A percentile compares a stretch with the other conserved stretches of the same genome.
Conservation (phyloP, 2,797 vertebrate genomes). For the Pelobates cultripes region DNA sequence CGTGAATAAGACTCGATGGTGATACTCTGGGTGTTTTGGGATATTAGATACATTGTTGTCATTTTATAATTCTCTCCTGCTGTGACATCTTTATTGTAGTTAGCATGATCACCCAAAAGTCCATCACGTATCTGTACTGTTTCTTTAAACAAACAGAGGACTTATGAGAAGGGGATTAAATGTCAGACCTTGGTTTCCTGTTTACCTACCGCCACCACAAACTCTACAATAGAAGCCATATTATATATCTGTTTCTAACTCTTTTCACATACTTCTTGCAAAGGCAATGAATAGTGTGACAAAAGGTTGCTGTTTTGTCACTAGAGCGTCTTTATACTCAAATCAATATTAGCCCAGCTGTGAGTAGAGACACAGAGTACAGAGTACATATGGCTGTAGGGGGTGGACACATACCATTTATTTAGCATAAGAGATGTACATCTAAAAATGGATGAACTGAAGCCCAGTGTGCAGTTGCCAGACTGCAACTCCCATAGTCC, state of each 20-base stretch:
- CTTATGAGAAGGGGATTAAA: background rate
- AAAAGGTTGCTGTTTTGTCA: background rate
- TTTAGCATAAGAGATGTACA: too few species aligned
- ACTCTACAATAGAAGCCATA: background rate
- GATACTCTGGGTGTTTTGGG: background rate
- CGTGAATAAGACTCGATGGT: background rate
- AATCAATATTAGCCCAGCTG: conserved; percentile 9
- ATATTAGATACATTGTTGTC: background rate
- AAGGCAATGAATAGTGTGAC: background rate
- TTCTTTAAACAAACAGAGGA: background rate
- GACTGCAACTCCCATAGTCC: too few species aligned
- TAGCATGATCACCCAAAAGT: background rate
- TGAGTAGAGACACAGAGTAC: background rate
- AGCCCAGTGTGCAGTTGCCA: too few species aligned
- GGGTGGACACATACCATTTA: background rate
- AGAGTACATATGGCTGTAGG: background rate
- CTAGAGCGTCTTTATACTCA: background rate
- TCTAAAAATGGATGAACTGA: too few species aligned
- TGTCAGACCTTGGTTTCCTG: background rate
- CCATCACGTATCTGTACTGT: background rate
- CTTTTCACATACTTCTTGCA: background rate
- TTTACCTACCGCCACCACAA: background rate
- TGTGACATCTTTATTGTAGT: background rate
- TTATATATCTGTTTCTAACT: background rate
- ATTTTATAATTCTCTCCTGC: background rate